Evolutionary conservation across 2,797 vertebrate species (phyloP).

Genomic region (Decapterus maruadsi): DNA sequence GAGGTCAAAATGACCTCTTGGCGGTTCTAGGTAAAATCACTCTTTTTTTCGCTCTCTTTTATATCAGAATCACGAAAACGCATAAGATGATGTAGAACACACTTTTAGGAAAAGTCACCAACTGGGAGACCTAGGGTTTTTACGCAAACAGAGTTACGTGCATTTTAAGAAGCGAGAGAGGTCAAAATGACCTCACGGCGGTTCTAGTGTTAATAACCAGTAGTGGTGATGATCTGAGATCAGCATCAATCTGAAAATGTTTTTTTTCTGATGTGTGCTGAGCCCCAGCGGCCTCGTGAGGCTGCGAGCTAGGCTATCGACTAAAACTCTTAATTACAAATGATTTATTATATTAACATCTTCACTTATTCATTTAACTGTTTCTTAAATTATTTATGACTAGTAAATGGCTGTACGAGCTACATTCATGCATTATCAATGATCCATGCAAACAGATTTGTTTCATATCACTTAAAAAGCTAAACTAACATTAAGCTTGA

Average conservation of each 20-base stretch:
- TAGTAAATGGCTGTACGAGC: slow-evolving; percentile 19
- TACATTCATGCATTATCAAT: slow-evolving; percentile 27
- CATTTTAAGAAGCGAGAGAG: too few relatives aligned
- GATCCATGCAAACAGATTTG: slow-evolving; percentile 11
- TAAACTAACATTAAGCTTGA: not conserved
- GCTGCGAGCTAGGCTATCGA: not conserved
- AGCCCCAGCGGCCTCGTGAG: not conserved
- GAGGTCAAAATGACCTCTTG: too few relatives aligned
- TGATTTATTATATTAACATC: slow-evolving; percentile 8
- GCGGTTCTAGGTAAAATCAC: too few relatives aligned
- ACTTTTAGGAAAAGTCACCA: too few relatives aligned
- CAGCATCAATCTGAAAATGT: slow-evolving; percentile 1
- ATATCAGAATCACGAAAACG: too few relatives aligned
- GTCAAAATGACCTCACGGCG: too few relatives aligned
- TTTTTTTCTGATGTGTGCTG: slow-evolving; percentile 5
- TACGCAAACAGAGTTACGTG: too few relatives aligned
- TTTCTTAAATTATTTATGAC: slow-evolving; percentile 30
- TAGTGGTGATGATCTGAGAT: slow-evolving; percentile 1
- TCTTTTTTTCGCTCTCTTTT: too few relatives aligned
- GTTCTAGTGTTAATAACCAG: too few relatives aligned
- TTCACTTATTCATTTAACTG: slow-evolving; percentile 30
- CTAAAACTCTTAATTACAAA: slow-evolving; percentile 33
- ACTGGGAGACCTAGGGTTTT: too few relatives aligned
- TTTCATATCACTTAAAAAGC: slow-evolving; percentile 27
- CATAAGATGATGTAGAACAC: too few relatives aligned